phyloP scores from a whole-genome alignment of 2,797 vertebrate genomes.

The Vespertilio murinus region DNA sequence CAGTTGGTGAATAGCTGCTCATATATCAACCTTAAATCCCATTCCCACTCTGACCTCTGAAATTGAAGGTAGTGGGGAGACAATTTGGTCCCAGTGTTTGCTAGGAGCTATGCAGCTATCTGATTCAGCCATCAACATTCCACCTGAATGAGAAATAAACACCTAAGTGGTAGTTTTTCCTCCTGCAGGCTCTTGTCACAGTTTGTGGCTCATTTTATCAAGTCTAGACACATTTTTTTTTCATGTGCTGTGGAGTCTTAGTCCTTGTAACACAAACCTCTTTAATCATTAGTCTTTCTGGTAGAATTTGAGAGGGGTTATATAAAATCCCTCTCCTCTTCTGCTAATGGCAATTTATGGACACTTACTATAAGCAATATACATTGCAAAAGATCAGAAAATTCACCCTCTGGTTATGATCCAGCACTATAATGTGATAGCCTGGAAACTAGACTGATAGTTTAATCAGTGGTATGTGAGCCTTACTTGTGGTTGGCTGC shows the following conservation, averaged over 20 bases:
- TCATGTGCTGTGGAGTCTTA: background rate
- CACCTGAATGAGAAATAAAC: background rate
- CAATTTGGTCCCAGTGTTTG: background rate
- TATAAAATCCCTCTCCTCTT: slow-evolving; percentile 44
- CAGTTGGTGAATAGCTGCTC: background rate
- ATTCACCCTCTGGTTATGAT: slow-evolving; percentile 29
- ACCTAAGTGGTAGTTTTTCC: background rate
- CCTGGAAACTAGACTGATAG: slow-evolving; percentile 59
- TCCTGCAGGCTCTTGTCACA: slow-evolving; percentile 6
- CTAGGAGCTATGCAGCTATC: background rate
- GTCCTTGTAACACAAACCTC: slow-evolving; percentile 52
- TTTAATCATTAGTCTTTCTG: slow-evolving; percentile 65
- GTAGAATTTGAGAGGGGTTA: slow-evolving; percentile 67
- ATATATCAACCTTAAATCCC: background rate
- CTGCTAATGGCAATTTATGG: slow-evolving; percentile 56
- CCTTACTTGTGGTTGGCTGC: slow-evolving; percentile 77
- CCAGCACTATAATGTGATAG: background rate
- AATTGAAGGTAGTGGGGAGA: background rate
- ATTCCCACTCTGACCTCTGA: background rate
- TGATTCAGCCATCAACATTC: background rate
- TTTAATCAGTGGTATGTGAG: slow-evolving; percentile 61
- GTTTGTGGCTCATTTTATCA: slow-evolving; percentile 58
- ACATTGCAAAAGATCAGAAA: slow-evolving; percentile 58
- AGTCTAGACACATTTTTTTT: slow-evolving; percentile 57
- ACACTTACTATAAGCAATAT: slow-evolving; percentile 47